Evolutionary conservation across 2,888 invertebrate genomes (phyloP).

Genomic region (Bhutanitis thaidina): DNA sequence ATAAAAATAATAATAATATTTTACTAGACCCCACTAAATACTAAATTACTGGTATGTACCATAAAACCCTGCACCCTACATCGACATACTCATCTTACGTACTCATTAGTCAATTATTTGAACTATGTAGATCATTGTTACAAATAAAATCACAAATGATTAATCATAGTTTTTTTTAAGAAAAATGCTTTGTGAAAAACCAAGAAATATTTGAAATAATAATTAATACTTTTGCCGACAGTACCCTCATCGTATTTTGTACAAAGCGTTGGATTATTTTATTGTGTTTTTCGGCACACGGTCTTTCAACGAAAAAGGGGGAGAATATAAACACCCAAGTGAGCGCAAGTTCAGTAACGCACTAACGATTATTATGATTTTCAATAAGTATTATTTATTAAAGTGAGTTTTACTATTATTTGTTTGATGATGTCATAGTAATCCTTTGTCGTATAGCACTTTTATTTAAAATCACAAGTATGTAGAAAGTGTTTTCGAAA

Average conservation of each 20-base stretch:
- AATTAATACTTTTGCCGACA: neutral
- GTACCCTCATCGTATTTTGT: slow-evolving; percentile 27
- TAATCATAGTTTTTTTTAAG: too few species aligned
- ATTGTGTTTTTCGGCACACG: slow-evolving; percentile 67
- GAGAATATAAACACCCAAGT: slow-evolving; percentile 36
- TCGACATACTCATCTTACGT: too few species aligned
- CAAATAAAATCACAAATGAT: too few species aligned
- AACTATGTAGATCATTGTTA: too few species aligned
- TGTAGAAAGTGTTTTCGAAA: too few species aligned
- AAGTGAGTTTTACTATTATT: slow-evolving; percentile 2
- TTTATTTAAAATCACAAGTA: neutral
- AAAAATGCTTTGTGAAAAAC: too few species aligned
- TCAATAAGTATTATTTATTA: slow-evolving; percentile 14
- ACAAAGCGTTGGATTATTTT: slow-evolving; percentile 71
- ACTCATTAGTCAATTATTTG: too few species aligned
- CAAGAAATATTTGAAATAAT: too few species aligned
- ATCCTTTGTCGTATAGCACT: neutral
- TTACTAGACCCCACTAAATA: too few species aligned
- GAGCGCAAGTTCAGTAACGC: slow-evolving; percentile 16
- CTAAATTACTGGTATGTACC: too few species aligned
- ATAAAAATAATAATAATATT: too few species aligned
- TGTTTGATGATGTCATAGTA: neutral
- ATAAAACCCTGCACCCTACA: too few species aligned
- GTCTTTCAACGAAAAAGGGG: slow-evolving; percentile 39
- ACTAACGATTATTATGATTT: slow-evolving; percentile 12